phyloP scores from a whole-genome alignment of 2,797 vertebrate species.

The Telmatherina bonti region DNA sequence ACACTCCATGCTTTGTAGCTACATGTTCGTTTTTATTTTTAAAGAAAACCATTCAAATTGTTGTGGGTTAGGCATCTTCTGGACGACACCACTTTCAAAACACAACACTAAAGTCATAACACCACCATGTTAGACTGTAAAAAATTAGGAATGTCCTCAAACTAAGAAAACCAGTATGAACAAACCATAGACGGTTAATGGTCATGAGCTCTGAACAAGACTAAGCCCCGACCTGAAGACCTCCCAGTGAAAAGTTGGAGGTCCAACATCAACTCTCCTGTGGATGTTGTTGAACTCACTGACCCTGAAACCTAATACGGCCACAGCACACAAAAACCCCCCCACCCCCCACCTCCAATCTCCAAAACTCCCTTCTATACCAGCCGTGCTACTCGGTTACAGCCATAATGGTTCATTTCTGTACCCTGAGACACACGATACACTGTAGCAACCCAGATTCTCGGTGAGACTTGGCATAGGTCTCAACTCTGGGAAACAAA shows the following conservation, averaged over 20 bases:
- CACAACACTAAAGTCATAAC: background rate
- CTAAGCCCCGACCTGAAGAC: conserved; percentile 27
- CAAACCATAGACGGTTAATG: background rate
- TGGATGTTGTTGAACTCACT: conserved; percentile 69
- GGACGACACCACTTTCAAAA: background rate
- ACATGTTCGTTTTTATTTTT: background rate
- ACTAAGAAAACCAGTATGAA: background rate
- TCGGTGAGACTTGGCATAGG: conserved; percentile 74
- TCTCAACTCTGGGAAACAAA: conserved; percentile 75
- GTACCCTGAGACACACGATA: conserved; percentile 76
- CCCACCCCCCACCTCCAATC: conserved; percentile 43
- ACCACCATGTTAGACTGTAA: background rate
- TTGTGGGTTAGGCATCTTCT: background rate
- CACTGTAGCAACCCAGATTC: conserved; percentile 76
- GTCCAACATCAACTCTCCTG: conserved; percentile 52
- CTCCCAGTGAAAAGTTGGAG: conserved; percentile 51
- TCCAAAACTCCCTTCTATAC: conserved; percentile 36
- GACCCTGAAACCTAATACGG: conserved; percentile 69
- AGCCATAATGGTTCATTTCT: conserved; percentile 75
- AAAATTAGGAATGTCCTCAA: background rate
- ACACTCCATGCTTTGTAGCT: background rate
- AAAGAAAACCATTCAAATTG: background rate
- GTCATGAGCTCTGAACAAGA: conserved; percentile 20
- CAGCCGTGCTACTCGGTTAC: conserved; percentile 72
- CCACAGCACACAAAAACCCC: too few relatives aligned